Evolutionary conservation across 2,113 vertebrate genomes (phyloP).

Genomic region (Mola mola): DNA sequence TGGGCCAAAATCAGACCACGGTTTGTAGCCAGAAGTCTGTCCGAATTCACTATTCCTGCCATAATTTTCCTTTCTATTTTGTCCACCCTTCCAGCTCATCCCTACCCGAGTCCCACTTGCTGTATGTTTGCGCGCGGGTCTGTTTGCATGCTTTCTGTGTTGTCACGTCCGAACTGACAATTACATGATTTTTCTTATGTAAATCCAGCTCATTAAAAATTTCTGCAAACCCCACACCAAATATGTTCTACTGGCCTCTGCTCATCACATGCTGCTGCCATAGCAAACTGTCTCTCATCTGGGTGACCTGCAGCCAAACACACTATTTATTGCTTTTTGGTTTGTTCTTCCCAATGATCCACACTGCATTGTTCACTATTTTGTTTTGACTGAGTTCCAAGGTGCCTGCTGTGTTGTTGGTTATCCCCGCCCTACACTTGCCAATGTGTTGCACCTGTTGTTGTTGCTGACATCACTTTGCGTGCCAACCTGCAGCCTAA

Average conservation of each 20-base stretch:
- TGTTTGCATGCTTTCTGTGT: conserved; percentile 64
- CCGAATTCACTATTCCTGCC: conserved; percentile 60
- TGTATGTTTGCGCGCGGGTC: conserved; percentile 44
- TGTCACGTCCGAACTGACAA: conserved; percentile 52
- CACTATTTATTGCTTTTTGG: conserved; percentile 23
- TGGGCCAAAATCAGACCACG: conserved; percentile 99
- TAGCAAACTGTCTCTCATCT: conserved; percentile 54
- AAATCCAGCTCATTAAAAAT: conserved; percentile 81
- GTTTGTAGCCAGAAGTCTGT: conserved; percentile 98
- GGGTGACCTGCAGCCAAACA: conserved; percentile 42
- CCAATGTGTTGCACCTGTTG: conserved; percentile 62
- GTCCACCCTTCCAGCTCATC: conserved; percentile 72
- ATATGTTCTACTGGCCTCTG: conserved; percentile 44
- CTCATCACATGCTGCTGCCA: conserved; percentile 58
- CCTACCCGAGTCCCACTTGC: conserved; percentile 54
- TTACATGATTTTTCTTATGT: conserved; percentile 53
- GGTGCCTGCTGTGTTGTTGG: conserved; percentile 68
- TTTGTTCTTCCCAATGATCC: conserved; percentile 46
- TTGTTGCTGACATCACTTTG: conserved; percentile 61
- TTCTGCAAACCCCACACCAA: conserved; percentile 25
- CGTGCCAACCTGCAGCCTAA: conserved; percentile 53
- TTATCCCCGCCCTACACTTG: conserved; percentile 61
- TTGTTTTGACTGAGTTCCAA: conserved; percentile 67
- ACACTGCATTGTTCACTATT: conserved; percentile 49
- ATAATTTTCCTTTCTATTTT: conserved; percentile 81